These are phyloP conservation scores for Peucedramus taeniatus DNA, from an alignment of 2,113 vertebrate species.

Conservation along the genomic window DNA sequence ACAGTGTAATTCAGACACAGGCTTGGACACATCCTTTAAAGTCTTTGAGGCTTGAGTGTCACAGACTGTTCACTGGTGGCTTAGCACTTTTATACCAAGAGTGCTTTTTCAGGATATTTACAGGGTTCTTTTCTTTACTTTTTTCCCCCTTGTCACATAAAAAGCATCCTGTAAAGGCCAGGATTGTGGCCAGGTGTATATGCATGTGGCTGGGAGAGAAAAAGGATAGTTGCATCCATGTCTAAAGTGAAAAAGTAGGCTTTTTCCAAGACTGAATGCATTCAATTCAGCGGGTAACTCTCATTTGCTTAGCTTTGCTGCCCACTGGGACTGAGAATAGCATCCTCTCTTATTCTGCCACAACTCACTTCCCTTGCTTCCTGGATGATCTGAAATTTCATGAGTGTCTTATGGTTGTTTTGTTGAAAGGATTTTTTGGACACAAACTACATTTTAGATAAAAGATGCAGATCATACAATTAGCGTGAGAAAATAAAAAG, in stretches of 20 bases:
- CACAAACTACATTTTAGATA: background rate
- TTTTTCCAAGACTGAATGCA: background rate
- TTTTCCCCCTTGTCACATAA: background rate
- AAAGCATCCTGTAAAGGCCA: background rate
- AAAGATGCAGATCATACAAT: background rate
- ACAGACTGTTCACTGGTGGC: background rate
- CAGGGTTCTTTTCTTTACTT: background rate
- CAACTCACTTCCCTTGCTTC: background rate
- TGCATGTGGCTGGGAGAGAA: background rate
- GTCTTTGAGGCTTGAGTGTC: background rate
- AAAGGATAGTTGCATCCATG: background rate
- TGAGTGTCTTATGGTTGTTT: background rate
- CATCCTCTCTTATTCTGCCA: background rate
- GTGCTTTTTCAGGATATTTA: background rate
- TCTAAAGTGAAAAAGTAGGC: background rate
- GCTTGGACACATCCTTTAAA: background rate
- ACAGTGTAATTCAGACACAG: background rate
- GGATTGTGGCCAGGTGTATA: background rate
- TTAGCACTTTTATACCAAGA: background rate
- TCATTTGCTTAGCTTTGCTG: background rate
- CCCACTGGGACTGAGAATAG: background rate
- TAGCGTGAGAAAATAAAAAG: background rate
- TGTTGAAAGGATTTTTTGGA: background rate
- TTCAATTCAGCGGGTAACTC: background rate
- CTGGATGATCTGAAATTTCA: background rate